Conservation (phyloP, 2,888 invertebrate species). For the Cryptophagus acutangulus region DNA sequence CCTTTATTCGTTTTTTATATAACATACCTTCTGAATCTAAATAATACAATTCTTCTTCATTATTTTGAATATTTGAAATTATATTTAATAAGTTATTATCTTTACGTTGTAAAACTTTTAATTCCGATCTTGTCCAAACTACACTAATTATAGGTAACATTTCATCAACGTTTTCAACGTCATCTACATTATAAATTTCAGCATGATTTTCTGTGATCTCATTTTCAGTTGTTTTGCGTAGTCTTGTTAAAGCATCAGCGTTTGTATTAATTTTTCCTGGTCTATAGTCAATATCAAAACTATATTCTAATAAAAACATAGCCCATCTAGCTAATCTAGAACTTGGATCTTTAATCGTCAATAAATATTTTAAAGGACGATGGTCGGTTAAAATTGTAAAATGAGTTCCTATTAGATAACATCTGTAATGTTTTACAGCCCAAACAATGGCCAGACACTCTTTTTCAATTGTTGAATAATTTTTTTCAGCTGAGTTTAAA, state of each 20-base stretch:
- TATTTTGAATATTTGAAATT: not conserved
- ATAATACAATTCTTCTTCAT: conserved; percentile 11
- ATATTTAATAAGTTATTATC: conserved; percentile 4
- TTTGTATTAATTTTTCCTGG: conserved; percentile 12
- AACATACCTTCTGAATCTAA: conserved; percentile 16
- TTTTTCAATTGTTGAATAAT: conserved; percentile 11
- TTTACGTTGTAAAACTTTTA: conserved; percentile 7
- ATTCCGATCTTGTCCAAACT: conserved; percentile 8
- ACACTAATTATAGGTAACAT: conserved; percentile 2
- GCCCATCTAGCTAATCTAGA: conserved; percentile 11
- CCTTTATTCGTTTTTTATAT: conserved; percentile 7
- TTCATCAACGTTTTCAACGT: not conserved
- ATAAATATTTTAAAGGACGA: conserved; percentile 9
- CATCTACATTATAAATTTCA: not conserved
- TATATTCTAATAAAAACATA: conserved; percentile 9
- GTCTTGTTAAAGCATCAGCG: conserved; percentile 11
- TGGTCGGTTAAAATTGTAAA: conserved; percentile 15
- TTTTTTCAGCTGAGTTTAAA: conserved; percentile 11
- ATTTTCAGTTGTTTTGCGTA: conserved; percentile 2
- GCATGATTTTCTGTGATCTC: not conserved
- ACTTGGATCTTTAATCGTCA: conserved; percentile 14
- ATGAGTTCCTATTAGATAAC: conserved; percentile 9
- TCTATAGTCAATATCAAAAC: conserved; percentile 8
- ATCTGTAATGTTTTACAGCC: conserved; percentile 9
- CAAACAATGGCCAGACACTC: conserved; percentile 11